Evolutionary conservation across 2,888 invertebrate genomes (phyloP).

Genomic region (Eudemis profundana): DNA sequence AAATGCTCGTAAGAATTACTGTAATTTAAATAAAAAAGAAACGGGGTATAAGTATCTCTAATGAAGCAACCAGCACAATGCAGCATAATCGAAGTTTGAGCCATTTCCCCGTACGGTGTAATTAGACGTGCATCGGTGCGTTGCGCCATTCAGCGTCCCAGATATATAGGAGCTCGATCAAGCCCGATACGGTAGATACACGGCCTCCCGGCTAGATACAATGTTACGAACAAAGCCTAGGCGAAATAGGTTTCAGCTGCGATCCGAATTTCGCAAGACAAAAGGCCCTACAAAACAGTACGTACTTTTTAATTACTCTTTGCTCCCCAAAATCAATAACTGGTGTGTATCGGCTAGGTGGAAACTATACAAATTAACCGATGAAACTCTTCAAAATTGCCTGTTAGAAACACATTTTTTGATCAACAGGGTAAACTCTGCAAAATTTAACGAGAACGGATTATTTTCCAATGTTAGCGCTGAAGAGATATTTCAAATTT

Average conservation of each 20-base stretch:
- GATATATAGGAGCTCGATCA: conserved; percentile 37
- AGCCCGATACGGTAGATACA: conserved; percentile 34
- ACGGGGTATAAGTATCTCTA: too few species aligned
- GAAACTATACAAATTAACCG: conserved; percentile 30
- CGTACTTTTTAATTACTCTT: conserved; percentile 31
- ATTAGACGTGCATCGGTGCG: conserved; percentile 49
- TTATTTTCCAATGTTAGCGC: conserved; percentile 24
- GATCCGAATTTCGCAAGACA: conserved; percentile 36
- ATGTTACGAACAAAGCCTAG: conserved; percentile 42
- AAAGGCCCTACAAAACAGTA: conserved; percentile 19
- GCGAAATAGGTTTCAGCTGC: conserved; percentile 35
- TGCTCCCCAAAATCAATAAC: conserved; percentile 1
- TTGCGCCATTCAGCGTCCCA: conserved; percentile 47
- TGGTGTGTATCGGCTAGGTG: background rate
- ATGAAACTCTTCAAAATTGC: conserved; percentile 24
- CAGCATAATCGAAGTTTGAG: conserved; percentile 38
- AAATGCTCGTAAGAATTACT: too few species aligned
- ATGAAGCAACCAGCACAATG: conserved; percentile 25
- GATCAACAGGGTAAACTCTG: conserved; percentile 24
- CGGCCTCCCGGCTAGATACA: conserved; percentile 30
- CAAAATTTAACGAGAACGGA: conserved; percentile 22
- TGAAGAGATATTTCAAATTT: conserved; percentile 47
- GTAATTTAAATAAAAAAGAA: too few species aligned
- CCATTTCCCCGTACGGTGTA: conserved; percentile 45
- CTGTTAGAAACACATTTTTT: conserved; percentile 26